These are phyloP conservation scores for Hydractinia symbiolongicarpus DNA, from an alignment of 30 jellyfish, hydroid and myxozoan genomes.

Conservation along the genomic window DNA sequence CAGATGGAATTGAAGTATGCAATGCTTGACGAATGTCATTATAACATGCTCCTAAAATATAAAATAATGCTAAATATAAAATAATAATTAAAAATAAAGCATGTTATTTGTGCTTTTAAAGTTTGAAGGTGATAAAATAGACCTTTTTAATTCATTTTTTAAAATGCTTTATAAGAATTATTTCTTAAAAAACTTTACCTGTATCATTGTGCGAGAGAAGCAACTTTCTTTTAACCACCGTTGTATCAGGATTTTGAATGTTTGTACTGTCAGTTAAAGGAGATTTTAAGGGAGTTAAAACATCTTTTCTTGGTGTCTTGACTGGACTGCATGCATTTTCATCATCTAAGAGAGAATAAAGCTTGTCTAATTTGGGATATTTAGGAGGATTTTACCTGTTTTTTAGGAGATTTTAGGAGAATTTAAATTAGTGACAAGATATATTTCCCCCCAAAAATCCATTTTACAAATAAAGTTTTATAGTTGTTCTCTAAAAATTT, in stretches of 20 bases:
- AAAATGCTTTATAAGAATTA: no score
- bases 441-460: no score
- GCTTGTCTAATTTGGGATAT: no score
- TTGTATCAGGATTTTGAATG: background rate
- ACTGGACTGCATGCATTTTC: background rate
- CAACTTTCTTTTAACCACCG: background rate
- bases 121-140: background rate
- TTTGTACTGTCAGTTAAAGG: slow-evolving; percentile 3
- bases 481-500: no score
- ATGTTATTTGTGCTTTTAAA: background rate
- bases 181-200: background rate
- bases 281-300: background rate
- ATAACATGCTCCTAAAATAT: background rate
- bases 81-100: background rate
- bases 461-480: no score
- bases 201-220: background rate
- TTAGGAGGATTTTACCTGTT: no score
- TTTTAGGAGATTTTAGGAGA: no score
- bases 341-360: background rate
- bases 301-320: background rate
- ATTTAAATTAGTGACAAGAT: no score
- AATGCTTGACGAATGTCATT: slow-evolving; percentile 14
- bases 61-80: background rate
- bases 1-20: slow-evolving; percentile 79
- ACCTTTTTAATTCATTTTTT: background rate